A percentile compares a stretch with the other conserved stretches of the same genome.
Conservation (phyloP, 2,797 vertebrate genomes). For the Caiman crocodilus region DNA sequence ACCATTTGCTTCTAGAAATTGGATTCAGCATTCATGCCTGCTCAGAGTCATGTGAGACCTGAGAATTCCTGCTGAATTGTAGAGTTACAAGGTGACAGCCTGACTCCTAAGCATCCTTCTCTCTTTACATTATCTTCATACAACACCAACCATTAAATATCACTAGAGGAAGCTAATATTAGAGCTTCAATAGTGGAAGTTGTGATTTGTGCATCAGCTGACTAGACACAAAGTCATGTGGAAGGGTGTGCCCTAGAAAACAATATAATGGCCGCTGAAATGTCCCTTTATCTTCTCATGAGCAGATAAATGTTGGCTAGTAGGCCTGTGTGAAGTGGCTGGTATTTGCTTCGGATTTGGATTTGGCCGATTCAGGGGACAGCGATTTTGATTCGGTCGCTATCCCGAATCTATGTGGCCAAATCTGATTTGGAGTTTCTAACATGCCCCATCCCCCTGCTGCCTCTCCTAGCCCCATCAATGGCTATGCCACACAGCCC, state of each 20-base stretch:
- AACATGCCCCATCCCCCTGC: no score
- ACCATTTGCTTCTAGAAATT: background rate
- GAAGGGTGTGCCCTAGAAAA: background rate
- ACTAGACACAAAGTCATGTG: background rate
- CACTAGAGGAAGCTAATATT: background rate
- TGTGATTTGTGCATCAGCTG: background rate
- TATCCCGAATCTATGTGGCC: no score
- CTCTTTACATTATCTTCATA: background rate
- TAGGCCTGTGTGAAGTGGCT: no score
- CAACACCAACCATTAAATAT: background rate
- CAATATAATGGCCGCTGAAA: background rate
- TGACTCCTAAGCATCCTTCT: background rate
- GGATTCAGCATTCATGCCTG: background rate
- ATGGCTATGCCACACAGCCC: no score
- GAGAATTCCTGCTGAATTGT: constrained; percentile 45
- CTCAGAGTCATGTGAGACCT: background rate
- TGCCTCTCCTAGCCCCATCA: no score
- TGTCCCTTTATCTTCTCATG: background rate
- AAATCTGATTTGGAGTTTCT: no score
- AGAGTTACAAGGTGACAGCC: constrained; percentile 1
- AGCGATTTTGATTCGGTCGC: no score
- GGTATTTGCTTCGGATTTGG: no score
- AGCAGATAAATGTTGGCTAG: no score
- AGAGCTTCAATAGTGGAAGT: background rate
- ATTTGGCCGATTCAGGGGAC: no score